Conservation (phyloP, 2,113 vertebrate genomes). For the Paramormyrops kingsleyae region DNA sequence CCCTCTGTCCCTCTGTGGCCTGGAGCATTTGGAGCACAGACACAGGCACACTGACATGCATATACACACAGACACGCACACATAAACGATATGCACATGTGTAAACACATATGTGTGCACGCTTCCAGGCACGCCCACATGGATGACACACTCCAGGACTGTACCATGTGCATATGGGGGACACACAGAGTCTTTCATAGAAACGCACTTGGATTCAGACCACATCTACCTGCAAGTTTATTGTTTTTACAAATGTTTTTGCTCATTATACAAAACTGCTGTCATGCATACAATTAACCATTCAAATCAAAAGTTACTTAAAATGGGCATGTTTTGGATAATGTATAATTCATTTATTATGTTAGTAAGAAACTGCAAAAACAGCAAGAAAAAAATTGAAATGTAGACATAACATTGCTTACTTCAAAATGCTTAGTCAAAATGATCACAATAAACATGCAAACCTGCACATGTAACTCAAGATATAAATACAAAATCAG, state of each 20-base stretch:
- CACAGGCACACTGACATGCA: neutral
- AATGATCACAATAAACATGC: neutral
- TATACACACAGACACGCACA: neutral
- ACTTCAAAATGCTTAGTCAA: neutral
- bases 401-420: neutral
- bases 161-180: fast-evolving
- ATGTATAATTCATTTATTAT: neutral
- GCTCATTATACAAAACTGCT: neutral
- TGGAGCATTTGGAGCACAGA: neutral
- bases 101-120: neutral
- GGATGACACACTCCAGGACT: neutral
- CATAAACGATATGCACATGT: neutral
- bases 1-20: neutral
- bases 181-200: neutral
- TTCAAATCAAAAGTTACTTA: neutral
- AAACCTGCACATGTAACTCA: neutral
- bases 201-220: neutral
- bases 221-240: neutral
- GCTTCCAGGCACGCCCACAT: neutral
- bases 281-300: neutral
- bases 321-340: neutral
- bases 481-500: neutral
- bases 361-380: neutral
- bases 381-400: neutral
- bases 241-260: neutral